A percentile compares a stretch with the other conserved stretches of the same genome.
phyloP scores from a whole-genome alignment of 2,113 vertebrate genomes.

The Tor tambroides region DNA sequence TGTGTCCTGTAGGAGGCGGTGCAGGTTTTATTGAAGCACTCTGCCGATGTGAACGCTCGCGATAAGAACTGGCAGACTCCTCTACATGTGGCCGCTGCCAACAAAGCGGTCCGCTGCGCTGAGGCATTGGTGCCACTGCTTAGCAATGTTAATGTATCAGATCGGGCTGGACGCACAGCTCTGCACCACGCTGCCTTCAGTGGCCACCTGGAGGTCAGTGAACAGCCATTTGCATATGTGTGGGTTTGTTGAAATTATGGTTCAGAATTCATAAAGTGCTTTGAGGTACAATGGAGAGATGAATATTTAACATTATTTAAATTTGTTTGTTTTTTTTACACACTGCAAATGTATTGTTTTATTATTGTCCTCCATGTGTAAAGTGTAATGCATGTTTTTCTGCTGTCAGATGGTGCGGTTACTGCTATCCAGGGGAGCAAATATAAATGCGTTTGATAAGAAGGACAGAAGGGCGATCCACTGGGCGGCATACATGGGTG shows the following conservation, averaged over 20 bases:
- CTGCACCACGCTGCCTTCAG: conserved; percentile 98
- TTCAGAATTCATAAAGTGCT: neutral
- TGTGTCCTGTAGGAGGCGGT: conserved; percentile 88
- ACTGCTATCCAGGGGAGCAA: conserved; percentile 95
- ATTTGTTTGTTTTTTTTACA: neutral
- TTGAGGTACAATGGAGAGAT: neutral
- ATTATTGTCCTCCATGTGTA: neutral
- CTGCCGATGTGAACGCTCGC: conserved; percentile 95
- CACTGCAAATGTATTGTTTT: neutral
- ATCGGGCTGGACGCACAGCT: conserved; percentile 94
- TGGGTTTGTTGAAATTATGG: neutral
- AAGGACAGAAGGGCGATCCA: conserved; percentile 98
- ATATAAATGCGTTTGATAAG: conserved; percentile 99
- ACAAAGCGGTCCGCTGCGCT: conserved; percentile 96
- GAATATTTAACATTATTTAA: neutral
- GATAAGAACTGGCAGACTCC: conserved; percentile 99
- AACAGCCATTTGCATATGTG: neutral
- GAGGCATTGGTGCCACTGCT: conserved; percentile 95
- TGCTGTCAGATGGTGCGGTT: conserved; percentile 92
- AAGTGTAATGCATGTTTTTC: neutral
- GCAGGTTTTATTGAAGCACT: conserved; percentile 97
- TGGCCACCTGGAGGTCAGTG: conserved; percentile 90
- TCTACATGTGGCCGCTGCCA: conserved; percentile 95
- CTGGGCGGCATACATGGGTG: conserved; percentile 99
- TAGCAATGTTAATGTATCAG: conserved; percentile 97